A percentile compares a stretch with the other conserved stretches of the same genome.
phyloP scores from a whole-genome alignment of 2,797 vertebrate genomes.

The Sebastes baramenuke region DNA sequence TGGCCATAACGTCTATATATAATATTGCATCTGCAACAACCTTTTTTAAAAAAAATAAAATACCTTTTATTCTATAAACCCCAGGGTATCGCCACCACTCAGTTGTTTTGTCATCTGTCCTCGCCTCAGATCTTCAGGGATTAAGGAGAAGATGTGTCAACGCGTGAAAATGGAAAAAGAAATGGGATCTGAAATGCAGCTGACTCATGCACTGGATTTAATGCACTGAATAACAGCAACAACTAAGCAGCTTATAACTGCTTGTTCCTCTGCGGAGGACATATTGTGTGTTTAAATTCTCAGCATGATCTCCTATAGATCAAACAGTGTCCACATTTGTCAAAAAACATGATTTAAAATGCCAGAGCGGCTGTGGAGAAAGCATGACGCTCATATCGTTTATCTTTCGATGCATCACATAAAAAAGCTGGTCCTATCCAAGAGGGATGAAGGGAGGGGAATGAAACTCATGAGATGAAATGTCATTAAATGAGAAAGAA shows the following conservation, averaged over 20 bases:
- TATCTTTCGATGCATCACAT: conserved; percentile 9
- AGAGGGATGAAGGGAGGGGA: background rate
- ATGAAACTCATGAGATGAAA: background rate
- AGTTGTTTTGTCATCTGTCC: background rate
- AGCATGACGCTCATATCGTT: conserved; percentile 4
- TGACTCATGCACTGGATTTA: conserved; percentile 48
- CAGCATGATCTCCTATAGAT: background rate
- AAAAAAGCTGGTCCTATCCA: background rate
- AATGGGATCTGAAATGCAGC: conserved; percentile 32
- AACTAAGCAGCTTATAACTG: conserved; percentile 41
- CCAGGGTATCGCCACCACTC: background rate
- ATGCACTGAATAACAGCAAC: conserved; percentile 38
- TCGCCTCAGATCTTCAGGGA: conserved; percentile 28
- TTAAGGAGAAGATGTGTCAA: conserved; percentile 10
- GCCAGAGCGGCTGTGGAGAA: background rate
- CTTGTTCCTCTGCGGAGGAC: background rate
- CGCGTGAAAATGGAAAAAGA: conserved; percentile 28
- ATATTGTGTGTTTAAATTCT: conserved; percentile 15
- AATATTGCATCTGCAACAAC: background rate
- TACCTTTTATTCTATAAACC: background rate
- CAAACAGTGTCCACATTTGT: background rate
- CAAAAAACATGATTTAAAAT: background rate
- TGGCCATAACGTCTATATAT: background rate
- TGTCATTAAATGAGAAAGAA: background rate
- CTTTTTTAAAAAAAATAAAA: background rate